Base-by-base conservation (phyloP, 2,113 vertebrate species). In the Zeus faber region DNA sequence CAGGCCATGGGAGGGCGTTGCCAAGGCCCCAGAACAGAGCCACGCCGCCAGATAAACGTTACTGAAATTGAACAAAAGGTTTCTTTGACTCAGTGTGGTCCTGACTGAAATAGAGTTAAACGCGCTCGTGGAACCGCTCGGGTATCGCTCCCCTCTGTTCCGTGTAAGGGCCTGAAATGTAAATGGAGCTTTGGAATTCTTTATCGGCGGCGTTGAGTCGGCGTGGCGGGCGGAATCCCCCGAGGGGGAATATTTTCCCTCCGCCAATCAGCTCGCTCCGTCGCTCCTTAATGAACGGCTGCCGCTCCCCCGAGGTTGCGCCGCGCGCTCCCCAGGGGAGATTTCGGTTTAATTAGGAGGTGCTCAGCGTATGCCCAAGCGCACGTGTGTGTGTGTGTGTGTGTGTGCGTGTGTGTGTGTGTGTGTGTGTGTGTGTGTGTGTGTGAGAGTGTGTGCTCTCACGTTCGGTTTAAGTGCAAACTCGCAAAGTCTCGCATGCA, bases 291-390 rank as follows among this genome's bases (percentile, higher is more conserved):
- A 87, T 76, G 79, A 86, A 64, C 68, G 58, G 25, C 67, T 70
- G 72, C 70, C 62, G 23, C 54, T 54, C 54, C 69, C 70, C 58
- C 60, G n/a, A 55, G 64, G 35, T 77, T 83, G 77, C 73, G 80
- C 79, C 65, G 67, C 61, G 29, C 39, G 52, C 50, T 63, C 60
- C 40, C n/a, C 55, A 43, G 63, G 87, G 68, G 74, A 75, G 58
- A 60, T 75, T 58, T 61, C 67, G 57, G 26, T 79, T 77, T 80
- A 83, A 85, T 86, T 82, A 85, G 67, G 44, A 81, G 52, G 39
- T 56, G 67, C 69, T 82, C 52, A 44, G 68, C 55, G 43, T 60
- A 40, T 57, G 48, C 10, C 5, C 60, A 26, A 54, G 57, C 59
- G 22, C n/a, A 13, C 6, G 21, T 46, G 22, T 7, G 2, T 24